Conservation (phyloP, 2,797 vertebrate species). For the Onychomys leucogaster region DNA sequence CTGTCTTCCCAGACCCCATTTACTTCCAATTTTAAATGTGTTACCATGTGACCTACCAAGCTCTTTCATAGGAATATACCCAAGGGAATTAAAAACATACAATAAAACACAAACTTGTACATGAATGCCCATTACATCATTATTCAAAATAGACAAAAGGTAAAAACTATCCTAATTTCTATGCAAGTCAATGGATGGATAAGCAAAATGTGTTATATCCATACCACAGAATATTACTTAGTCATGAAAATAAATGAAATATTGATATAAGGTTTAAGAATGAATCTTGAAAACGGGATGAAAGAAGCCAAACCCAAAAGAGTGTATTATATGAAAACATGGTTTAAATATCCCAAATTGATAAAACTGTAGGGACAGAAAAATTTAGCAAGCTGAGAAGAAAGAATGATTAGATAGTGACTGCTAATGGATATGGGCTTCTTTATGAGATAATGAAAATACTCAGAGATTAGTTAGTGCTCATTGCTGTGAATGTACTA, state of each 20-base stretch:
- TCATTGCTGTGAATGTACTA: background rate
- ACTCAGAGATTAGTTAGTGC: background rate
- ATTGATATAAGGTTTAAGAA: background rate
- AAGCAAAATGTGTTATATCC: background rate
- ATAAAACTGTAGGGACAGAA: background rate
- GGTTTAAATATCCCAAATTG: background rate
- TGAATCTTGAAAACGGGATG: conserved; percentile 7
- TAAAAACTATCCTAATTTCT: background rate
- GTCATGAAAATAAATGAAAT: conserved; percentile 2
- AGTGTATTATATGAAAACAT: background rate
- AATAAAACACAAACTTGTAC: background rate
- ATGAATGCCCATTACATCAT: background rate
- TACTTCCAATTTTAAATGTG: background rate
- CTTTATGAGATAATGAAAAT: conserved; percentile 10
- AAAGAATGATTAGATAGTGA: background rate
- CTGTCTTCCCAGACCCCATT: background rate
- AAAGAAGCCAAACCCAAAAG: conserved; percentile 1
- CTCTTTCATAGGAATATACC: background rate
- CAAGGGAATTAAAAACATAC: background rate
- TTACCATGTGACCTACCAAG: background rate
- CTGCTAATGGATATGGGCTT: background rate
- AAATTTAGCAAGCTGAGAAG: background rate
- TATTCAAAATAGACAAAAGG: background rate
- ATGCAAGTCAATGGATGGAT: background rate
- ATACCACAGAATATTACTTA: background rate